Conservation (phyloP, 92 coral and sea anemone species). For the Parazoanthus swiftii region DNA sequence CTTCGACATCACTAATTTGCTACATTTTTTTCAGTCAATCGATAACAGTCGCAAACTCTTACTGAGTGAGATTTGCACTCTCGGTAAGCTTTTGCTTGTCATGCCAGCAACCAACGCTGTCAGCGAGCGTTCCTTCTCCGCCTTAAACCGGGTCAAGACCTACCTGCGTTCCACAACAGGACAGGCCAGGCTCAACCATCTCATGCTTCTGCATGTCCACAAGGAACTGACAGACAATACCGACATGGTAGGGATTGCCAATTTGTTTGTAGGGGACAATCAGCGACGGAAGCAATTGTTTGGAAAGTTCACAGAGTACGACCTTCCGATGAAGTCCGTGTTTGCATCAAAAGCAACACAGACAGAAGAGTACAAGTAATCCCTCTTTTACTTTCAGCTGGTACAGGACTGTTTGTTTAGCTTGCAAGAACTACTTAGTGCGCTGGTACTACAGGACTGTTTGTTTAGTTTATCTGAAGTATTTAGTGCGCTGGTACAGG, state of each 20-base stretch:
- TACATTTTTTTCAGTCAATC: too few relatives aligned
- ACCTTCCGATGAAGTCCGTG: not conserved
- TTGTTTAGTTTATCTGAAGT: too few relatives aligned
- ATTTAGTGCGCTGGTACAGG: too few relatives aligned
- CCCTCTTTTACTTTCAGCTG: too few relatives aligned
- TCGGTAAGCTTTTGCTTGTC: slow-evolving; percentile 50
- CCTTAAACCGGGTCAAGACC: slow-evolving; percentile 49
- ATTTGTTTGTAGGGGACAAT: slow-evolving; percentile 38
- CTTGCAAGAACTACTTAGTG: too few relatives aligned
- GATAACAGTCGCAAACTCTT: slow-evolving; percentile 46
- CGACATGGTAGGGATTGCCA: slow-evolving; percentile 36
- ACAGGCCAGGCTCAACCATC: slow-evolving; percentile 31
- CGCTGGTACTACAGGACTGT: too few relatives aligned
- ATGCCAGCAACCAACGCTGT: slow-evolving; percentile 57
- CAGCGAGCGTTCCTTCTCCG: slow-evolving; percentile 58
- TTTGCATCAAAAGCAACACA: not conserved
- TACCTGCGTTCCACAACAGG: slow-evolving; percentile 52
- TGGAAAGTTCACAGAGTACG: slow-evolving; percentile 28
- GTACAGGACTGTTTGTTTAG: too few relatives aligned
- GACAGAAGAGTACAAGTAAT: not conserved
- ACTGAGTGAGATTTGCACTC: slow-evolving; percentile 49
- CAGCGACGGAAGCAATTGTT: slow-evolving; percentile 34
- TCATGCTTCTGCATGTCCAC: slow-evolving; percentile 55
- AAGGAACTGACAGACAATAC: slow-evolving; percentile 48
- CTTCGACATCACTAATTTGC: slow-evolving; percentile 55